Evolutionary conservation across 2,113 vertebrate genomes (phyloP).

Genomic region (Athene noctua): DNA sequence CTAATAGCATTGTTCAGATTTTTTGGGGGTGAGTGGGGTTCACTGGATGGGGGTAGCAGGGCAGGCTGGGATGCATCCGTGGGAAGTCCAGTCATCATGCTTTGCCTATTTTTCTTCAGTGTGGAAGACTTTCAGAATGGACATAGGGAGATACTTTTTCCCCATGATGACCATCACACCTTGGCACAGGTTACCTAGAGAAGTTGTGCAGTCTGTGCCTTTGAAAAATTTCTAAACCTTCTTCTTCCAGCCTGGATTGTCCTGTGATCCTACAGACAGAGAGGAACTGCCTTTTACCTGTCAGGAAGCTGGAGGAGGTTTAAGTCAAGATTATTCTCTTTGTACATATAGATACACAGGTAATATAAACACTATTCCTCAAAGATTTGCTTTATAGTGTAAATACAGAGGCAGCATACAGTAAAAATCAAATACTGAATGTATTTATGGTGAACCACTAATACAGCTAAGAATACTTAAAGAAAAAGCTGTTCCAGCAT

Average conservation of each 20-base stretch:
- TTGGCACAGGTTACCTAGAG: neutral
- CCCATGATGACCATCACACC: neutral
- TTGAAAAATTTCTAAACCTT: neutral
- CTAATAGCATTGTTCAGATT: neutral
- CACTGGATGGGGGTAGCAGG: neutral
- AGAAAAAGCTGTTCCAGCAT: neutral
- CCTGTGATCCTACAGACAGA: neutral
- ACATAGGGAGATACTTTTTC: neutral
- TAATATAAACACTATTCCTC: neutral
- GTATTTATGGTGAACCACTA: neutral
- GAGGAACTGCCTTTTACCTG: neutral
- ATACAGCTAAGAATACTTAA: neutral
- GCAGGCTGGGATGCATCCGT: neutral
- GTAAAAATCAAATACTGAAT: neutral
- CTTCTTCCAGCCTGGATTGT: neutral
- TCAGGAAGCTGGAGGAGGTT: neutral
- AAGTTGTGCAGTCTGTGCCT: neutral
- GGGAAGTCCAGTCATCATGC: neutral
- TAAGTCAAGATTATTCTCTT: neutral
- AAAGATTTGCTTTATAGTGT: neutral
- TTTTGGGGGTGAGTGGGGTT: accelerated
- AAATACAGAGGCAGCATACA: neutral
- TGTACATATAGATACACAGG: neutral
- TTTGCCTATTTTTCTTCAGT: neutral
- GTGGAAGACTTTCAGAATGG: neutral